Conservation (phyloP, 2,888 invertebrate species). For the Drosophila quinaria region DNA sequence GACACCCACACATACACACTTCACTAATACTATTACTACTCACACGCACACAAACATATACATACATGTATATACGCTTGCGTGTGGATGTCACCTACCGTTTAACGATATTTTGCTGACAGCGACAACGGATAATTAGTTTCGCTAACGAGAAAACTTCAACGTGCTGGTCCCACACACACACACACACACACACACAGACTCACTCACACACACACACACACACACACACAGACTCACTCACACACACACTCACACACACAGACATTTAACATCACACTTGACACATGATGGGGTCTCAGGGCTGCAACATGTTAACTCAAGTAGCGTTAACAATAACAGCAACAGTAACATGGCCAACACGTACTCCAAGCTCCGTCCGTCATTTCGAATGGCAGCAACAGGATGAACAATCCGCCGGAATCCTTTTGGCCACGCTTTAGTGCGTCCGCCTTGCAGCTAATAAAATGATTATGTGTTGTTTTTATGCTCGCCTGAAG, state of each 20-base stretch:
- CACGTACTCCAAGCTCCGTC: constrained; percentile 43
- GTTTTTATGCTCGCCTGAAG: constrained; percentile 67
- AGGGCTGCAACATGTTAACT: constrained; percentile 77
- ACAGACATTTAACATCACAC: constrained; percentile 38
- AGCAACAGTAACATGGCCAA: constrained; percentile 50
- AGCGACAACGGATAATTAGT: constrained; percentile 83
- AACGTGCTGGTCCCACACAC: constrained; percentile 60
- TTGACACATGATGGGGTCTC: constrained; percentile 64
- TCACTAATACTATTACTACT: neutral
- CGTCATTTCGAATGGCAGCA: constrained; percentile 36
- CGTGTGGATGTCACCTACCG: constrained; percentile 75
- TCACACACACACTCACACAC: constrained; percentile 14
- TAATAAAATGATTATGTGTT: constrained; percentile 81
- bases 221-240: neutral
- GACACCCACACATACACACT: neutral
- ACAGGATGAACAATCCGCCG: constrained; percentile 68
- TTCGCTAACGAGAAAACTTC: constrained; percentile 84
- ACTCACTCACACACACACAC: constrained; percentile 25
- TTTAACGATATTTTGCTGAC: constrained; percentile 82
- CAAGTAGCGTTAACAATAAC: constrained; percentile 63
- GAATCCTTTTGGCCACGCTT: constrained; percentile 58
- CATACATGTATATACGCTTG: constrained; percentile 15
- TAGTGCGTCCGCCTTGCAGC: constrained; percentile 64
- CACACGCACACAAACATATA: neutral
- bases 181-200: constrained; percentile 4